Evolutionary conservation across 2,797 vertebrate genomes (phyloP), one percentile per base, ranked within the genome.

Genomic region (Ptychadena robeensis): DNA sequence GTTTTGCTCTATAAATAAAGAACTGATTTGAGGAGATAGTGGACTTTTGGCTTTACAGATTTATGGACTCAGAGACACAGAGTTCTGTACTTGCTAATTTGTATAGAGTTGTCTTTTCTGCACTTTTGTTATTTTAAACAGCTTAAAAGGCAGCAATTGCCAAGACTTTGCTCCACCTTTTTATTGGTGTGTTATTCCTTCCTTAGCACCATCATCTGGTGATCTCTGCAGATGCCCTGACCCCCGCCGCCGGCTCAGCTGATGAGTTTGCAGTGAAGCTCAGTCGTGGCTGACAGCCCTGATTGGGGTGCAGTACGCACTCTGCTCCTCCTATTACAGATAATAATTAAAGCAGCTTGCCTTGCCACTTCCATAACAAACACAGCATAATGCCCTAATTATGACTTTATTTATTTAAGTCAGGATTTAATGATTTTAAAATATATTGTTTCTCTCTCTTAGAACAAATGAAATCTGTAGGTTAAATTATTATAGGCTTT

Each of bases 401-500:
- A 97, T 93, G 95, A 95, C 96, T 96, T 96, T 94, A 95, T 96
- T 97, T 96, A 96, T 96, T 96, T 94, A 96, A 96, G 95, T 96
- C 96, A 94, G 93, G 93, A 94, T 95, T 96, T 97, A 97, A 97
- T 97, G 95, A 96, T 96, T 96, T 95, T 95, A 96, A 94, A 96
- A 93, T 97, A 96, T 97, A 97, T 96, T 96, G 96, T 96, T 97
- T 96, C 96, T 96, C 95, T 95, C 97, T 96, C 97, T 96, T 95
- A 93, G 94, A 96, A 96, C 96, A 98, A 98, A 98, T 98, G 96
- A 97, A 97, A 98, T 98, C 95, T 96, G 96, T 97, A 96, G 95
- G 95, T 96, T 97, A 98, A 97, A 98, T 98, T 97, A 98, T 97
- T 96, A 96, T 95, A 96, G 96, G 95, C 96, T 97, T 97, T 97